phyloP scores from a whole-genome alignment of 2,888 invertebrate genomes.

The Euphydryas editha region DNA sequence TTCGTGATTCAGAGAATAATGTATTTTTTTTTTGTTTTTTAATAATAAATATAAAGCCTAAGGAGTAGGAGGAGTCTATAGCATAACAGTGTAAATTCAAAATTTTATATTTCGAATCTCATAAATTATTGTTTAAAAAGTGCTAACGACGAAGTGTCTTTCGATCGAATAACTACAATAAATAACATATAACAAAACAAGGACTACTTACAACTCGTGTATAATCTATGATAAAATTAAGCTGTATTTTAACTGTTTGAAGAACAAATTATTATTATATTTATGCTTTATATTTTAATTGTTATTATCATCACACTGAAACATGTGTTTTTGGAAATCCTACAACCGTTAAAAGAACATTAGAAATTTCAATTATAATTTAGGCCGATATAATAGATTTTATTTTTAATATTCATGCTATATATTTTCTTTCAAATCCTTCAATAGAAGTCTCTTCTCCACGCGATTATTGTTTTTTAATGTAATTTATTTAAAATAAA shows the following conservation, averaged over 20 bases:
- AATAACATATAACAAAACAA: neutral
- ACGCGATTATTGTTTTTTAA: too few species aligned
- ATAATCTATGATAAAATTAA: neutral
- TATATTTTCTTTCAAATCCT: too few species aligned
- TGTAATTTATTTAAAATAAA: too few species aligned
- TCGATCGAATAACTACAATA: neutral
- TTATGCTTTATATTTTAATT: neutral
- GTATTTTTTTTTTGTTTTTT: slow-evolving; percentile 10
- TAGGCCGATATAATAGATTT: too few species aligned
- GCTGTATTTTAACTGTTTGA: neutral
- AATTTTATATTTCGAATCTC: neutral
- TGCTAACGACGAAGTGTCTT: neutral
- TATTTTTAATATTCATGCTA: too few species aligned
- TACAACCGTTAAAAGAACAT: neutral
- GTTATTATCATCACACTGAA: neutral
- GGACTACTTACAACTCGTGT: neutral
- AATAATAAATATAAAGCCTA: slow-evolving; percentile 1
- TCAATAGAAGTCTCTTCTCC: too few species aligned
- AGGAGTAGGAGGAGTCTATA: neutral
- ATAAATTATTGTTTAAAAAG: neutral
- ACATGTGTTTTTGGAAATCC: neutral
- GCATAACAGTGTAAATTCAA: neutral
- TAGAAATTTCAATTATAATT: too few species aligned
- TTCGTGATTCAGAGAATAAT: slow-evolving; percentile 22
- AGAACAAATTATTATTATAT: too few species aligned